These are phyloP conservation scores for Eublepharis macularius DNA, from an alignment of 2,113 vertebrate species.

Conservation along the genomic window DNA sequence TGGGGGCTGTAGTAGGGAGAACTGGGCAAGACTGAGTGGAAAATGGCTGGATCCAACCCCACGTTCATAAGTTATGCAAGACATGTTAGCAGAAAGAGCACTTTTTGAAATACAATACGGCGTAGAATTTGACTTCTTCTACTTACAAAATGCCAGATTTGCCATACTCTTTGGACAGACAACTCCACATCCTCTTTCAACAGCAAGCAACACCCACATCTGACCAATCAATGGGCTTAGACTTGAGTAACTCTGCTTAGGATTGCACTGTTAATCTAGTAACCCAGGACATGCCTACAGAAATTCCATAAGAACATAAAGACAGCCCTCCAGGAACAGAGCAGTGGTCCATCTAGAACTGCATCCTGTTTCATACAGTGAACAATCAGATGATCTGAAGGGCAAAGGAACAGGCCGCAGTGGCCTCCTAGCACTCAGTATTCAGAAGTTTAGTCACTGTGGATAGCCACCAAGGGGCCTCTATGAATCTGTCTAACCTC, in stretches of 20 bases:
- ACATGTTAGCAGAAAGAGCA: background rate
- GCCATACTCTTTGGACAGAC: background rate
- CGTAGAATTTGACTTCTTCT: background rate
- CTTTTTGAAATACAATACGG: background rate
- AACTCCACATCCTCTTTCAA: background rate
- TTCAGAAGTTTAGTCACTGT: no score
- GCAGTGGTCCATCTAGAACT: background rate
- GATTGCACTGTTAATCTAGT: background rate
- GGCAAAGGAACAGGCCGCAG: background rate
- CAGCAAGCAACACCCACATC: background rate
- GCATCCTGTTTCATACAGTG: background rate
- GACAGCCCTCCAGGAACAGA: no score
- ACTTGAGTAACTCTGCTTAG: no score
- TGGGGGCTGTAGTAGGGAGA: no score
- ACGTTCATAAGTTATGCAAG: background rate
- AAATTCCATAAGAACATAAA: background rate
- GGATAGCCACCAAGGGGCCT: no score
- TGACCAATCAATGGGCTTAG: no score
- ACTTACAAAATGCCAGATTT: background rate
- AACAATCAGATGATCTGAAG: background rate
- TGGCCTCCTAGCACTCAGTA: no score
- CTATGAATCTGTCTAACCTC: no score
- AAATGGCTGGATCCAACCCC: no score
- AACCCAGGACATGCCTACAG: background rate
- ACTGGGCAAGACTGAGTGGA: no score